Base-by-base conservation (phyloP, 2,113 vertebrate genomes). In the Thamnophis sirtalis region DNA sequence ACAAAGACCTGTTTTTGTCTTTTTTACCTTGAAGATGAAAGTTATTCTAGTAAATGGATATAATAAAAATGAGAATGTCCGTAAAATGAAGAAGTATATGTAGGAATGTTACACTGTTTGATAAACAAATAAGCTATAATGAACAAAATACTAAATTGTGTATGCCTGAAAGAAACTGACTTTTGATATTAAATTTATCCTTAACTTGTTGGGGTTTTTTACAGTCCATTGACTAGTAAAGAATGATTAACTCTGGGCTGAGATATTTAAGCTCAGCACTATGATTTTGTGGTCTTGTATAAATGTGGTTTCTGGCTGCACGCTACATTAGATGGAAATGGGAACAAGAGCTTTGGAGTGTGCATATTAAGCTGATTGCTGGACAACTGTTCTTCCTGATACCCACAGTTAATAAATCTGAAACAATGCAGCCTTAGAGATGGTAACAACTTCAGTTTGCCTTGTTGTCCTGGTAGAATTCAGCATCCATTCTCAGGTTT, bases 11-110 rank as follows among this genome's bases (percentile, higher is more conserved):
- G 88, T 21, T 80, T 80, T 80, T 80, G 33, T 21, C 73, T 80
- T 87, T 92, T 86, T 50, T 48, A 90, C 5, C 85, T 89, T 92
- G 9, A 89, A 55, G 88, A 89, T 89, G 33, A 91, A 89, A 92
- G 3, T 55, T 91, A 49, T 24, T 26, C 3, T 50, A 54, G 90
- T 93, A 28, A 8, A 0, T 19, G 54, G 1, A 84, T 58, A 87
- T 73, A 92, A 91, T 68, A 94, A 92, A 85, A 68, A 60, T 68
- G 28, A 80, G 33, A 80, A 80, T 21, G 33, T 21, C 73, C 17
- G 38, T 80, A 80, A 43, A 24, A 80, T n/a, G 50, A 2, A 56
- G 55, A 89, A 58, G 48, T 92, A 5, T 85, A 49, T 38, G 33
- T 48, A 92, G 22, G n/a, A 26, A 51, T 51, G 13, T 84, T 50